Percentiles rank a stretch among this genome's conserved stretches.
Evolutionary conservation across 1,140 invertebrate species (phyloP).

Genomic region (Temnothorax curvispinosus): DNA sequence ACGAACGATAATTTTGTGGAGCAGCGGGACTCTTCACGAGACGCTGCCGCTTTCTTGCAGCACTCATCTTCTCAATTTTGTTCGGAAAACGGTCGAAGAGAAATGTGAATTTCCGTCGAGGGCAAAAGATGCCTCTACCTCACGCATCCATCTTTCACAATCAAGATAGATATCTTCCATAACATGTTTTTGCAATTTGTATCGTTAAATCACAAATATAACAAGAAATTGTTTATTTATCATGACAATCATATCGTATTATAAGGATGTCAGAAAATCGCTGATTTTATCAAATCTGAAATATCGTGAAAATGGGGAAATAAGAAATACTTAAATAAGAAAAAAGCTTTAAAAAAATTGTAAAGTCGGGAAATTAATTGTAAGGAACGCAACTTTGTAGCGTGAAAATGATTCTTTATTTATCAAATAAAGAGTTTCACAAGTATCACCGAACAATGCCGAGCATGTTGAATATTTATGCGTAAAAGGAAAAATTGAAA

Average conservation of each 20-base stretch:
- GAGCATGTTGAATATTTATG: not conserved
- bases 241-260: not conserved
- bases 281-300: not conserved
- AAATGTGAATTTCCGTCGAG: conserved; percentile 9
- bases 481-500: not conserved
- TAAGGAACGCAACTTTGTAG: not conserved
- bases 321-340: not conserved
- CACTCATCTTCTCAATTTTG: conserved; percentile 36
- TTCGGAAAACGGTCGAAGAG: not conserved
- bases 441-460: not conserved
- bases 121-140: not conserved
- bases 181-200: not conserved
- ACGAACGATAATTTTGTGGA: conserved; percentile 40
- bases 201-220: not conserved
- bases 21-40: not conserved
- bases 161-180: not conserved
- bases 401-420: not conserved
- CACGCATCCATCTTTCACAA: not conserved
- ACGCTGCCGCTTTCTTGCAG: not conserved
- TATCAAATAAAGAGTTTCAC: not conserved
- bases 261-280: not conserved
- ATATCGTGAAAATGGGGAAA: not conserved
- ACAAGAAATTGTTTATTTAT: not conserved
- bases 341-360: no score
- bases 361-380: not conserved